Percentiles rank a stretch among this genome's conserved stretches.
These are phyloP conservation scores for Platycercus adscitus DNA, from an alignment of 2,113 vertebrate genomes.

Conservation along the genomic window DNA sequence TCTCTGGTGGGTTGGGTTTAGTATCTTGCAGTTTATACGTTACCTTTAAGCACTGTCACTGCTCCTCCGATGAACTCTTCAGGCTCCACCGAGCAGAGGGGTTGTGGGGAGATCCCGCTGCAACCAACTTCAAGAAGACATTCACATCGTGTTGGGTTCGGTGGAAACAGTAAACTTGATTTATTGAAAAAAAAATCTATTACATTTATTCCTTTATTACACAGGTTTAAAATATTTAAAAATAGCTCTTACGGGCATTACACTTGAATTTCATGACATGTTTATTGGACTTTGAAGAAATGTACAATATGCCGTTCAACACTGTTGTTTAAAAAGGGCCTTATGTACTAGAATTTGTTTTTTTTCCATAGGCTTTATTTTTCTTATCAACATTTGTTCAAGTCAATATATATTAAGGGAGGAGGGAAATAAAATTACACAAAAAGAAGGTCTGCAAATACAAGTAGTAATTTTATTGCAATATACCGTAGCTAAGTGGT, in stretches of 20 bases:
- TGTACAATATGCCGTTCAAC: conserved; percentile 54
- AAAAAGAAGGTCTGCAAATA: conserved; percentile 80
- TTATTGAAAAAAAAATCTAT: conserved; percentile 89
- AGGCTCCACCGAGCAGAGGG: background rate
- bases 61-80: background rate
- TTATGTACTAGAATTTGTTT: conserved; percentile 36
- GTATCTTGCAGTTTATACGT: background rate
- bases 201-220: conserved; percentile 89
- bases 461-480: conserved; percentile 86
- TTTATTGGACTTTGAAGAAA: conserved; percentile 40
- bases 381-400: conserved; percentile 80
- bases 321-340: conserved; percentile 43
- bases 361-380: conserved; percentile 71
- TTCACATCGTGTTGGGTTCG: conserved; percentile 53
- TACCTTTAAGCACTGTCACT: background rate
- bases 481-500: conserved; percentile 85
- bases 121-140: conserved; percentile 67
- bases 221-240: conserved; percentile 88
- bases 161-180: conserved; percentile 91
- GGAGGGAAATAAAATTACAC: conserved; percentile 74
- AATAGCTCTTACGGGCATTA: conserved; percentile 71
- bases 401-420: conserved; percentile 80
- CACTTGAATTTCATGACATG: conserved; percentile 49
- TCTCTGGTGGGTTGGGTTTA: background rate
- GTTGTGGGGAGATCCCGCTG: background rate